Conservation (phyloP, 2,888 invertebrate genomes). For the Rotaria macrura region DNA sequence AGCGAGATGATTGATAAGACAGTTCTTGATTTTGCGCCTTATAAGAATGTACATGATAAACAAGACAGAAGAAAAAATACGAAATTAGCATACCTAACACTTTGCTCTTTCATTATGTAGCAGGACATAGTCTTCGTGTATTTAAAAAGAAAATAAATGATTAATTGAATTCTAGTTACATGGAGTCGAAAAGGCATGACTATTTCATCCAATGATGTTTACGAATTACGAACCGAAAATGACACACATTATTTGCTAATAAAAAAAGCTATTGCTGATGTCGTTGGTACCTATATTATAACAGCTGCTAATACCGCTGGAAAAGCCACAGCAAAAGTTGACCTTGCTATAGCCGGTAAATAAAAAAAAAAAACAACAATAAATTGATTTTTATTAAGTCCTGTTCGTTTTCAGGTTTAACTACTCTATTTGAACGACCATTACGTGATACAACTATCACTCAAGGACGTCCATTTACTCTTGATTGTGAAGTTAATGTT, state of each 20-base stretch:
- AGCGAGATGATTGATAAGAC: too few species aligned
- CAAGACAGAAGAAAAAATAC: background rate
- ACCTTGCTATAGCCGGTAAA: background rate
- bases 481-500: constrained; percentile 11
- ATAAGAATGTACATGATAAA: too few species aligned
- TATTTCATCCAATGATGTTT: background rate
- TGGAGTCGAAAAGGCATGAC: background rate
- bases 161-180: background rate
- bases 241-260: constrained; percentile 4
- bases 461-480: background rate
- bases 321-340: background rate
- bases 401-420: background rate
- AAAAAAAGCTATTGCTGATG: background rate
- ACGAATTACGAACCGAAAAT: background rate
- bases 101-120: too few species aligned
- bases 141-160: too few species aligned
- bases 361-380: background rate
- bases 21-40: too few species aligned
- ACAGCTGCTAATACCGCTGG: background rate
- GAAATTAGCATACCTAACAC: background rate
- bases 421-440: background rate
- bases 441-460: background rate
- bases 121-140: too few species aligned
- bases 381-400: too few species aligned
- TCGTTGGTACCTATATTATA: background rate